These are phyloP conservation scores for Phodopus roborovskii DNA, from an alignment of 2,113 vertebrate species.

Conservation along the genomic window DNA sequence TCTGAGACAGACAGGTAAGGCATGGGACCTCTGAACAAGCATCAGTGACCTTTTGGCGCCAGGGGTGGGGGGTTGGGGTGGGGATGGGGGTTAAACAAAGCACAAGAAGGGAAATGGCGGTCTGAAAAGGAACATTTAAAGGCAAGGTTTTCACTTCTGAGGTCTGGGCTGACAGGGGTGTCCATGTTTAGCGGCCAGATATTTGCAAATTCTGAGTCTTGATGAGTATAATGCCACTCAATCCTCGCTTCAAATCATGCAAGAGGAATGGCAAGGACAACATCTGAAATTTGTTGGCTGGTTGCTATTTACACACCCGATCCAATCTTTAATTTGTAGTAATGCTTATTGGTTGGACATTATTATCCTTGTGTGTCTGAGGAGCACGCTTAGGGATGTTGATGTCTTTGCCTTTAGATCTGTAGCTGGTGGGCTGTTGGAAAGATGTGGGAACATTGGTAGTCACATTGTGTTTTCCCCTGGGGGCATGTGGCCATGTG, in stretches of 20 bases:
- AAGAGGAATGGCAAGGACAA: not conserved
- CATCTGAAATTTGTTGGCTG: not conserved
- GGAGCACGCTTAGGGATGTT: not conserved
- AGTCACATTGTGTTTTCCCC: not conserved
- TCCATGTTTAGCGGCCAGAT: not conserved
- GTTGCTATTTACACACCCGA: not conserved
- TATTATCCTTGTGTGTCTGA: not conserved
- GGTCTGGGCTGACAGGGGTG: not conserved
- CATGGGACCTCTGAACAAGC: not conserved
- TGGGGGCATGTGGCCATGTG: not conserved
- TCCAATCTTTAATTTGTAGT: not conserved
- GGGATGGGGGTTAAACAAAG: not conserved
- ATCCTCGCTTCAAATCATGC: not conserved
- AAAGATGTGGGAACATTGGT: not conserved
- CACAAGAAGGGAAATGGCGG: not conserved
- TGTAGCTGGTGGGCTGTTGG: not conserved
- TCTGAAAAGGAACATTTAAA: not conserved
- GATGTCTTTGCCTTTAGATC: not conserved
- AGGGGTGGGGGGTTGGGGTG: too few relatives aligned
- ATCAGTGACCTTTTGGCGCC: not conserved
- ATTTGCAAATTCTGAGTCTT: conserved; percentile 6
- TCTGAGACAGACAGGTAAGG: not conserved
- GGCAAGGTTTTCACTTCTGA: not conserved
- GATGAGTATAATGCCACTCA: not conserved
- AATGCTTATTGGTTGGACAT: not conserved